These are phyloP conservation scores for Meleagris gallopavo DNA, from an alignment of 2,113 vertebrate genomes.

Conservation along the genomic window DNA sequence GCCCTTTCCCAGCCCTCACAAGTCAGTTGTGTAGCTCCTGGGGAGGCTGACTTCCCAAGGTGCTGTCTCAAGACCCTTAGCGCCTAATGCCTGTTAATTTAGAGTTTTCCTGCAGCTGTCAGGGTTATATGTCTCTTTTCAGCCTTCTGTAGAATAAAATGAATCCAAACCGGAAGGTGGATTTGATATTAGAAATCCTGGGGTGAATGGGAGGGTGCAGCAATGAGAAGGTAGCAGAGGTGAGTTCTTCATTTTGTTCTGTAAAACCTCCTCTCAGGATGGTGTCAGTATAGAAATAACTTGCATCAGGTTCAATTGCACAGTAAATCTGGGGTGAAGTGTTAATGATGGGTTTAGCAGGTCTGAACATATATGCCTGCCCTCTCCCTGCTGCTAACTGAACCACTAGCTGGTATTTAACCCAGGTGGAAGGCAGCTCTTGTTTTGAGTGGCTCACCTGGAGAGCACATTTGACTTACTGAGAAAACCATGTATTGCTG, in stretches of 20 bases:
- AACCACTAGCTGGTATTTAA: neutral
- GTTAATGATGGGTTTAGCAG: neutral
- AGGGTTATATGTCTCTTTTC: neutral
- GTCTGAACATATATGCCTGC: neutral
- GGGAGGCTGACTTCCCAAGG: neutral
- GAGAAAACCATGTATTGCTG: neutral
- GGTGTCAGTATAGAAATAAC: neutral
- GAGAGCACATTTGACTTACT: neutral
- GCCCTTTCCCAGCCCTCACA: neutral
- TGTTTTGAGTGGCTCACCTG: neutral
- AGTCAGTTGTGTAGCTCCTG: neutral
- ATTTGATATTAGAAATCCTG: neutral
- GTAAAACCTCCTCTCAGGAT: neutral
- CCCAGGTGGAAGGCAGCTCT: neutral
- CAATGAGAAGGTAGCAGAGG: neutral
- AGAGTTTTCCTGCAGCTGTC: neutral
- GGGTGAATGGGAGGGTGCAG: neutral
- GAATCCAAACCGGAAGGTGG: neutral
- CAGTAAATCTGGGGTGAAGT: neutral
- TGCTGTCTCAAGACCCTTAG: neutral
- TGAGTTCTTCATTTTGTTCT: accelerated
- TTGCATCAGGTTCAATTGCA: neutral
- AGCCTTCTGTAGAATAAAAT: neutral
- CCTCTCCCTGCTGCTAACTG: neutral
- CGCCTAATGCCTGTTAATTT: neutral